A percentile compares a stretch with the other conserved stretches of the same genome.
These are phyloP conservation scores for Drosophila crucigera DNA, from an alignment of 2,888 invertebrate species.

Conservation along the genomic window DNA sequence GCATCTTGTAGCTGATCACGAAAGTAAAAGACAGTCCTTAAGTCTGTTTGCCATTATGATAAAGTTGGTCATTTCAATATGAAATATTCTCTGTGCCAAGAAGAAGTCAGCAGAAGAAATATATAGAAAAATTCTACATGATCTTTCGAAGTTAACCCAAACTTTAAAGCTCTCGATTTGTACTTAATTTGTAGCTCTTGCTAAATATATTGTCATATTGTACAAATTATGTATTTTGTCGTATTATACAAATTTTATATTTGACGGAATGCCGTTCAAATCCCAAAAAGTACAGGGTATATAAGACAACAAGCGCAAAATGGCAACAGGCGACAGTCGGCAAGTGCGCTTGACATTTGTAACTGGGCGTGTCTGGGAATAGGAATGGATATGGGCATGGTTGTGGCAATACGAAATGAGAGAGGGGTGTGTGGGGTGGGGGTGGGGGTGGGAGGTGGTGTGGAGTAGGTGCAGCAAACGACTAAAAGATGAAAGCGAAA, in stretches of 20 bases:
- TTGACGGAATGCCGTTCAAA: background rate
- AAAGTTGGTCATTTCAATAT: background rate
- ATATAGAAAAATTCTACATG: background rate
- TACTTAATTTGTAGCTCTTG: background rate
- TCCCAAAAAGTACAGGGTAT: slow-evolving; percentile 34
- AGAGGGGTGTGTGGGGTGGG: background rate
- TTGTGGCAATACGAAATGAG: slow-evolving; percentile 14
- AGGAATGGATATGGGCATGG: slow-evolving; percentile 15
- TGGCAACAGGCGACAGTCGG: slow-evolving; percentile 26
- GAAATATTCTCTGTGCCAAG: background rate
- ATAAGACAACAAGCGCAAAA: background rate
- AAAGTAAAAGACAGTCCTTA: background rate
- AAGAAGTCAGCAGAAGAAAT: too few relatives aligned
- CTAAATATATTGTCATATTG: background rate
- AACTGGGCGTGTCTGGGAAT: slow-evolving; percentile 42
- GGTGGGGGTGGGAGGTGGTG: too few relatives aligned
- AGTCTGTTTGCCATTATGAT: background rate
- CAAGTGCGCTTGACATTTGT: slow-evolving; percentile 54
- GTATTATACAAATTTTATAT: background rate
- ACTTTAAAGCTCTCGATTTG: too few relatives aligned
- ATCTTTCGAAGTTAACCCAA: too few relatives aligned
- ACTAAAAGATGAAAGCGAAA: slow-evolving; percentile 48
- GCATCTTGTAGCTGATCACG: too few relatives aligned
- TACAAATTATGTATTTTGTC: too few relatives aligned
- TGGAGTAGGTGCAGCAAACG: slow-evolving; percentile 22